phyloP scores from a whole-genome alignment of 2,113 vertebrate genomes.

The Polypterus bichir region DNA sequence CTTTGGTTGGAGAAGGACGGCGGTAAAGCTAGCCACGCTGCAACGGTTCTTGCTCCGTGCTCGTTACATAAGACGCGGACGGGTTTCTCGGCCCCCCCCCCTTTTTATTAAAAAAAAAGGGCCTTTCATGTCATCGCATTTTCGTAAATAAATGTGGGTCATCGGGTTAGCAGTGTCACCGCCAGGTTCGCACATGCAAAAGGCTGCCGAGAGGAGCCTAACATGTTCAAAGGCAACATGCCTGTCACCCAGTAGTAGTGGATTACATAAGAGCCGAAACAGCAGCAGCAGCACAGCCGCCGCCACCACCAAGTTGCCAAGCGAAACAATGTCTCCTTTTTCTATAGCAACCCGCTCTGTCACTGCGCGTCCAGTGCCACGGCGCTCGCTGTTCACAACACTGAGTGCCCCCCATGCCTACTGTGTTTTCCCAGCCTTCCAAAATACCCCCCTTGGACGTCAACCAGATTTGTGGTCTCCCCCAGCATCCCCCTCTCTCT shows the following conservation, averaged over 20 bases:
- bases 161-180: constrained; percentile 58
- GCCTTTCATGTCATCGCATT: too few relatives aligned
- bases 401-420: background rate
- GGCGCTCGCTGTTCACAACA: too few relatives aligned
- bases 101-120: too few relatives aligned
- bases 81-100: too few relatives aligned
- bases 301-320: constrained; percentile 31
- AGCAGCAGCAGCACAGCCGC: too few relatives aligned
- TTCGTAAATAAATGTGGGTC: constrained; percentile 51
- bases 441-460: background rate
- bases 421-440: background rate
- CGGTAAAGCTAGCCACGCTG: too few relatives aligned
- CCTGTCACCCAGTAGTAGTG: background rate
- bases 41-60: too few relatives aligned
- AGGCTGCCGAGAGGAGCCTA: constrained; percentile 27
- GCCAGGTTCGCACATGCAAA: constrained; percentile 36
- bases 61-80: too few relatives aligned
- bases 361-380: too few relatives aligned
- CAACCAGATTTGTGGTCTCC: constrained; percentile 27
- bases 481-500: constrained; percentile 33
- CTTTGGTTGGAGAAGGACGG: too few relatives aligned
- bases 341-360: constrained; percentile 4
- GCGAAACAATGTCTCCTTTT: constrained; percentile 23
- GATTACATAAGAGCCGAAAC: too few relatives aligned
- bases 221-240: constrained; percentile 14